Base-by-base conservation (phyloP, 2,113 vertebrate species). In the Odocoileus hemionus region DNA sequence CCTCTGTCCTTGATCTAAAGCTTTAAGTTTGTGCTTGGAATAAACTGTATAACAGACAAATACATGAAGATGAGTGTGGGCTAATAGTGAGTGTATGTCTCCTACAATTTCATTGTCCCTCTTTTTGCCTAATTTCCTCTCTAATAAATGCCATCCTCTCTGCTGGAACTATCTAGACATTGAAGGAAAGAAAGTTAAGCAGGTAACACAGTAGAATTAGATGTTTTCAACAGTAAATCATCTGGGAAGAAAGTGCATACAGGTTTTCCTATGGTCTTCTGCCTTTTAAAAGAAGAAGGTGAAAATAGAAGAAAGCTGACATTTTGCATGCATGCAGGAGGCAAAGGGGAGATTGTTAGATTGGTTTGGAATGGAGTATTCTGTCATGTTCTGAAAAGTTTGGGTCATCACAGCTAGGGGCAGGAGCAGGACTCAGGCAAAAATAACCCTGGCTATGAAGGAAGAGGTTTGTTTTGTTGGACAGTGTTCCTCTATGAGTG, bases 301-400 rank as follows among this genome's bases (percentile, higher is more conserved):
- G 50, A 28, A 74, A 76, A 76, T 86, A 74, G 2, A 54, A 95
- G 74, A 61, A 33, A 78, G 61, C 43, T 86, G 74, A 70, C 74
- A 94, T 88, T 97, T 96, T 90, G 23, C 14, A 26, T 60, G n/a
- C 36, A 30, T 79, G 54, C 52, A 23, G 74, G 36, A 61, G 33
- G 36, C 82, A 50, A 36, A 12, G 45, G 61, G 43, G 61, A 33
- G 50, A 26, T n/a, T 57, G 61, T 54, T 33, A 67, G 55, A 52
- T 21, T 79, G 57, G 55, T 84, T 50, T 70, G 17, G n/a, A 25
- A 39, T 16, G 47, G 12, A 74, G 9, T 36, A 39, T 93, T 79
- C 74, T 93, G 36, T 86, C 92, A 16, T 82, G 16, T 96, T 90
- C 92, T 92, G 26, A 88, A 87, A 91, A 82, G 86, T 88, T 60